phyloP scores from a whole-genome alignment of 92 coral and sea anemone genomes.

The Plumapathes pennacea region DNA sequence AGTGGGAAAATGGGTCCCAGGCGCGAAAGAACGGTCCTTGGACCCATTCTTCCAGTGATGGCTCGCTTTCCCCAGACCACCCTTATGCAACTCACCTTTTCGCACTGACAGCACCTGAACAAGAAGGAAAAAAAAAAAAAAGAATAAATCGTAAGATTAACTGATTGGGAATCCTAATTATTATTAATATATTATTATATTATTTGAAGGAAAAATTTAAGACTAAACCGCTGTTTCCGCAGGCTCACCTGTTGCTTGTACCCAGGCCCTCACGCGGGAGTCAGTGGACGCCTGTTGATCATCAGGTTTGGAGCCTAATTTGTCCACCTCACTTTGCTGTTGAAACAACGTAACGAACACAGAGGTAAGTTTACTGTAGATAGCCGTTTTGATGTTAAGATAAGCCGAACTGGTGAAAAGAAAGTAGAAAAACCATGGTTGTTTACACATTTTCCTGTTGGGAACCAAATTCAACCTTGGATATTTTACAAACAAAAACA shows the following conservation, averaged over 20 bases:
- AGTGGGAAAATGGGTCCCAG: neutral
- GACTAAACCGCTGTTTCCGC: neutral
- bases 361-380: too few relatives aligned
- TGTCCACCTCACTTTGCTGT: slow-evolving; percentile 81
- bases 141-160: neutral
- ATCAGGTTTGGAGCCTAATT: slow-evolving; percentile 55
- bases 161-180: too few relatives aligned
- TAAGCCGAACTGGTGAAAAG: too few relatives aligned
- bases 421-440: too few relatives aligned
- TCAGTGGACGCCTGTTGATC: slow-evolving; percentile 70
- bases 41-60: too few relatives aligned
- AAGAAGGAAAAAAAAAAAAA: neutral
- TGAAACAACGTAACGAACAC: neutral
- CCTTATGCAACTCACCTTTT: slow-evolving; percentile 40
- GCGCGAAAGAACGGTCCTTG: too few relatives aligned
- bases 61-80: too few relatives aligned
- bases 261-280: slow-evolving; percentile 99
- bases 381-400: too few relatives aligned
- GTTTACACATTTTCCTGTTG: too few relatives aligned
- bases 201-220: slow-evolving; percentile 1
- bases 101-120: slow-evolving; percentile 41
- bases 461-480: too few relatives aligned
- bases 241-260: slow-evolving; percentile 79
- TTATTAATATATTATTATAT: too few relatives aligned
- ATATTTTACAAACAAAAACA: neutral